These are phyloP conservation scores for Luscinia megarhynchos DNA, from an alignment of 2,797 vertebrate species.

Conservation along the genomic window DNA sequence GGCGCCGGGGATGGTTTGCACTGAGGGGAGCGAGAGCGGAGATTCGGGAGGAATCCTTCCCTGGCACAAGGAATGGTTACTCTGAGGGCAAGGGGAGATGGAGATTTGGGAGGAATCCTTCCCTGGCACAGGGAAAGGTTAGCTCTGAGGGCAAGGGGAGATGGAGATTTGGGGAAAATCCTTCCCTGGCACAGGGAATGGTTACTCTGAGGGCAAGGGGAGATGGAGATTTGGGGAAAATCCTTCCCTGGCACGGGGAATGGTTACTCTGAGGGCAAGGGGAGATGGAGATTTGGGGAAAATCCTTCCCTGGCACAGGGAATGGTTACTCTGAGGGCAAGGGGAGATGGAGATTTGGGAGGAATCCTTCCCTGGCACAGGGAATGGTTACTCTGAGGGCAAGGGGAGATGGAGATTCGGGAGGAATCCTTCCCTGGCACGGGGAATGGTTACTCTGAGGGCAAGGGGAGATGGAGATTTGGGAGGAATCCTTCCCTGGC, in stretches of 20 bases:
- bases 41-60: background rate
- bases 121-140: background rate
- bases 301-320: too few species aligned
- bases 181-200: rapidly evolving
- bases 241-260: too few species aligned
- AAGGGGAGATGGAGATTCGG: background rate
- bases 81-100: too few species aligned
- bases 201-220: background rate
- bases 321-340: too few species aligned
- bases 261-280: too few species aligned
- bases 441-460: background rate
- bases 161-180: background rate
- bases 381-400: too few species aligned
- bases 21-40: background rate
- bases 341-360: too few species aligned
- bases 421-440: background rate
- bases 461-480: too few species aligned
- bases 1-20: rapidly evolving
- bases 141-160: too few species aligned
- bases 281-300: too few species aligned
- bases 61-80: background rate
- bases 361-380: too few species aligned
- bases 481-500: background rate
- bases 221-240: background rate
- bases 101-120: too few species aligned